Conservation (phyloP, 2,797 vertebrate genomes). For the Mycteria americana region DNA sequence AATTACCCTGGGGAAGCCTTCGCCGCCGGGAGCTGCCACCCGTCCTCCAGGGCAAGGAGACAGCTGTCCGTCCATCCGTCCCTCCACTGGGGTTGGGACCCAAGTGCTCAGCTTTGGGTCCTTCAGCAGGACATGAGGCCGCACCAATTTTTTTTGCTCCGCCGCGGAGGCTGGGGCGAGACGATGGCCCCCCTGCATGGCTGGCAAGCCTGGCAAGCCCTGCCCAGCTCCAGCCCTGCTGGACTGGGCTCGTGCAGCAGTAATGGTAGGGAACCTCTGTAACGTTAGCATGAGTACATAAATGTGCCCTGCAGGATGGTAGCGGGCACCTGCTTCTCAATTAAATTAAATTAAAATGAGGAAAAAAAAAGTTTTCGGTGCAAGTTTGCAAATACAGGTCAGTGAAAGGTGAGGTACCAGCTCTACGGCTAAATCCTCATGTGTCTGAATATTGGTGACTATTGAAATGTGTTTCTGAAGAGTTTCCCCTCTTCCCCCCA, state of each 20-base stretch:
- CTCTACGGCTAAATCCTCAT: not conserved
- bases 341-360: constrained; percentile 6
- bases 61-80: accelerated
- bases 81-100: not conserved
- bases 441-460: not conserved
- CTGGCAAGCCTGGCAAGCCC: not conserved
- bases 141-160: not conserved
- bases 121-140: not conserved
- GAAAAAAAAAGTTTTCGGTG: not conserved
- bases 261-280: not conserved
- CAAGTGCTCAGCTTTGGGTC: not conserved
- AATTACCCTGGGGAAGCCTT: not conserved
- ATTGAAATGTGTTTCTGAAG: not conserved
- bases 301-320: not conserved
- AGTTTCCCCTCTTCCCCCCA: not conserved
- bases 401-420: accelerated
- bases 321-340: constrained; percentile 23
- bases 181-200: accelerated
- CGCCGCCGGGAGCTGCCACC: not conserved
- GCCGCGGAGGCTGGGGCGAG: not conserved
- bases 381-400: not conserved
- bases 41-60: not conserved
- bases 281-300: not conserved
- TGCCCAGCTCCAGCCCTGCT: not conserved
- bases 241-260: not conserved